A percentile compares a stretch with the other conserved stretches of the same genome.
These are phyloP conservation scores for Pangasius larnaudii DNA, from an alignment of 2,797 vertebrate species.

Conservation along the genomic window DNA sequence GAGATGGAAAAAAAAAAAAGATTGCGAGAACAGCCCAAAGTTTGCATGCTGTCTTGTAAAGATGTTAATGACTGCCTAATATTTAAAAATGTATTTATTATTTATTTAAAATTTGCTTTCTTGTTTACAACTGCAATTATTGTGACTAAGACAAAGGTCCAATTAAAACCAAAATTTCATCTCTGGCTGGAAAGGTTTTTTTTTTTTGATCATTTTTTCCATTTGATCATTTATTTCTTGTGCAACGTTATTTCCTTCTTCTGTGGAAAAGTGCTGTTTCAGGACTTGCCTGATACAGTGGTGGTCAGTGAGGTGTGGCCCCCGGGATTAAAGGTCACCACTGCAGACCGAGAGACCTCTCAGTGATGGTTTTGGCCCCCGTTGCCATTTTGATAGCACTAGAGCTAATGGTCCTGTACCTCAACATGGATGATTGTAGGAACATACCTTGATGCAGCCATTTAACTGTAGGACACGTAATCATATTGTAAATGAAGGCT, in stretches of 20 bases:
- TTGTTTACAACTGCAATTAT: not conserved
- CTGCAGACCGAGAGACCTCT: not conserved
- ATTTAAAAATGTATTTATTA: too few relatives aligned
- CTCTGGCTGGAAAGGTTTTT: not conserved
- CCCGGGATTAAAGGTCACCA: slow-evolving; percentile 38
- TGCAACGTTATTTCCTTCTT: not conserved
- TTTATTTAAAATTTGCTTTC: not conserved
- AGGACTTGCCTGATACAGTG: not conserved
- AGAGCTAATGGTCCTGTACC: not conserved
- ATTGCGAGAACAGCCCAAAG: not conserved
- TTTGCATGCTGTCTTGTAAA: not conserved
- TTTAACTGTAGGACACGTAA: not conserved
- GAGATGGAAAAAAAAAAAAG: not conserved
- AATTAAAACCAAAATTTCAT: not conserved
- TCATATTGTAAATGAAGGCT: not conserved
- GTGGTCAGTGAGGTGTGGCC: slow-evolving; percentile 31
- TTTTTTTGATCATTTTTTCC: not conserved
- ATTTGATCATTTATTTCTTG: not conserved
- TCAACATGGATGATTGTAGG: not conserved
- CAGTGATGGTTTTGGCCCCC: not conserved
- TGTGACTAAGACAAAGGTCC: not conserved
- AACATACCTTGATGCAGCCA: not conserved
- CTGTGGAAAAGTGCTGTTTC: slow-evolving; percentile 23
- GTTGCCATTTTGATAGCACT: slow-evolving; percentile 13
- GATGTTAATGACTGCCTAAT: not conserved